phyloP scores from a whole-genome alignment of 2,797 vertebrate species.

The Salmo trutta region DNA sequence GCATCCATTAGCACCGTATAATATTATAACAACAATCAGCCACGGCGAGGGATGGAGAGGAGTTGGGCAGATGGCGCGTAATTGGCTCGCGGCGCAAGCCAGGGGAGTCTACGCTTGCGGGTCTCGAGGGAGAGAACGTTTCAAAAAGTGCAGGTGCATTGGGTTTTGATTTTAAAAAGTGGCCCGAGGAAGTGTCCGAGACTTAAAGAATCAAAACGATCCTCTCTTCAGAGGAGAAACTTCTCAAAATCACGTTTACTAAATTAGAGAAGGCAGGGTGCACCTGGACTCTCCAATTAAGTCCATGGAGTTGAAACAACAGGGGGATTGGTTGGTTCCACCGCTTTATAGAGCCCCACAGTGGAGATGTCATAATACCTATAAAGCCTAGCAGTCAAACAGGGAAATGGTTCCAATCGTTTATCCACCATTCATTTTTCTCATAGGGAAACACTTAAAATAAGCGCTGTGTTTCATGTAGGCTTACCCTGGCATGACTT shows the following conservation, averaged over 20 bases:
- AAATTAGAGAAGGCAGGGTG: background rate
- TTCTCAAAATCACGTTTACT: background rate
- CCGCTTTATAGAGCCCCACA: too few species aligned
- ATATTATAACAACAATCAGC: constrained; percentile 8
- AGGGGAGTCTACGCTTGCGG: background rate
- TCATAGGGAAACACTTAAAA: too few species aligned
- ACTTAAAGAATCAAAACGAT: background rate
- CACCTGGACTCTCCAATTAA: background rate
- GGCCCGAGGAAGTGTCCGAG: constrained; percentile 1
- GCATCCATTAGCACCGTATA: constrained; percentile 4
- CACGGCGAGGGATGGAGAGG: background rate
- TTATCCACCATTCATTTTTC: too few species aligned
- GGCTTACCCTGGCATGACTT: too few species aligned
- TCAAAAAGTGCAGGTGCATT: constrained; percentile 5
- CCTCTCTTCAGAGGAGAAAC: background rate
- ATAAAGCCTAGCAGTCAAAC: too few species aligned
- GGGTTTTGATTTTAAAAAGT: background rate
- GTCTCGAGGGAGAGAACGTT: background rate
- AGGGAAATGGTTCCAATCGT: too few species aligned
- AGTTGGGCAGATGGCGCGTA: background rate
- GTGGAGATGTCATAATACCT: too few species aligned
- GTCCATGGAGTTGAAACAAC: too few species aligned
- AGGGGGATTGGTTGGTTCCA: too few species aligned
- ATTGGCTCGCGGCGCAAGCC: background rate
- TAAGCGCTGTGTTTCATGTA: too few species aligned